Evolutionary conservation across 1,140 invertebrate genomes (phyloP), one percentile per base, ranked within the genome.

Genomic region (Nautilus pompilius): DNA sequence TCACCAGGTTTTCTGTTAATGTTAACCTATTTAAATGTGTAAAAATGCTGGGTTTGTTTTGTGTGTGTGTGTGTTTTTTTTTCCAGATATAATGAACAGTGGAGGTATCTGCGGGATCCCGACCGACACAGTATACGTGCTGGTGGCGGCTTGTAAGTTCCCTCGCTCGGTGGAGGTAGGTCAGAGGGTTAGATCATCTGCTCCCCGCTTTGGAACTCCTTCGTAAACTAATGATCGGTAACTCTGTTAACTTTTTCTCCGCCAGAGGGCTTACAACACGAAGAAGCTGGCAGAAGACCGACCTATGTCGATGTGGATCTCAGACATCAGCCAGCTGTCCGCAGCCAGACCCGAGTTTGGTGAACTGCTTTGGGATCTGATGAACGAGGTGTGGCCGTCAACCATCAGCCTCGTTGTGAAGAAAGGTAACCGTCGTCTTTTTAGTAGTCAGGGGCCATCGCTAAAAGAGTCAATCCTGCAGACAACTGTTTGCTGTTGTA

Each of bases 261-360:
- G 28, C 0, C 51, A 76, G 74, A 66, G 74, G 58, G 74, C 74
- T 3, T 76, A 76, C 63, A 68, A 70, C 13, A 69, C 69, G 0
- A 76, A 76, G 63, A 71, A 73, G 48, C 59, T 61, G 5, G 74
- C 74, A 1, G 74, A 74, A 30, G 74, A 76, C 57, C 33, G 74
- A 2, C 74, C 74, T 10, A 76, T 76, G 74, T 76, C 74, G 0
- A 65, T 76, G 63, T 76, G 74, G 74, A 71, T 76, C 26, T 74
- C 72, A 1, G 67, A 70, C 36, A 33, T 65, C n/a, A 58, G 66
- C 22, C 74, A 76, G 63, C 60, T 76, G 6, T 56, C 54, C 0
- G 62, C 66, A 22, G 74, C 68, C 3, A 36, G 69, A 6, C 29
- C 60, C 0, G 51, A 71, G 13, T 71, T 76, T 29, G 71, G 74